Evolutionary conservation across 2,113 vertebrate genomes (phyloP).

Genomic region (Lepidothrix coronata): DNA sequence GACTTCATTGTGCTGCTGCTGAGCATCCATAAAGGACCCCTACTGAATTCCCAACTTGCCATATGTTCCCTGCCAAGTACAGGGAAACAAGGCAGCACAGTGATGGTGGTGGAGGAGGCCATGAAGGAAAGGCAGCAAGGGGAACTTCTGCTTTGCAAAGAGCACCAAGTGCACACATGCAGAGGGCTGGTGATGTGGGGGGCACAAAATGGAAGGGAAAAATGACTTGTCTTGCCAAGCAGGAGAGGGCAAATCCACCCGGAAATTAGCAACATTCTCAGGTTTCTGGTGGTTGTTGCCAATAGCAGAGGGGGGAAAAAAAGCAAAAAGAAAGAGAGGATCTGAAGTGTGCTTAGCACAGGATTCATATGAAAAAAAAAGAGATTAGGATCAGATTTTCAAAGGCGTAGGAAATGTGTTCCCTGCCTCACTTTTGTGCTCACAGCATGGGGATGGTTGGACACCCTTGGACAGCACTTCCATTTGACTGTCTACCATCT

Average conservation of each 20-base stretch:
- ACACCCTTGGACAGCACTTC: not conserved
- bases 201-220: not conserved
- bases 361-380: not conserved
- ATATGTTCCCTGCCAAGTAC: not conserved
- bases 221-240: not conserved
- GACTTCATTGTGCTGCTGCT: not conserved
- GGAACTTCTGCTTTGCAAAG: not conserved
- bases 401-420: not conserved
- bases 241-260: not conserved
- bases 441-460: fast-evolving
- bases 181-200: not conserved
- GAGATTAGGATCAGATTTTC: not conserved
- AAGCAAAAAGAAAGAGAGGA: not conserved
- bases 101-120: not conserved
- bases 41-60: not conserved
- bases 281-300: not conserved
- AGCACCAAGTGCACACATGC: not conserved
- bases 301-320: not conserved
- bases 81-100: not conserved
- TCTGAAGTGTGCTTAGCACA: not conserved
- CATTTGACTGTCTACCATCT: not conserved
- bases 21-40: not conserved
- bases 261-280: conserved; percentile 19
- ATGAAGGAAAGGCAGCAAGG: not conserved
- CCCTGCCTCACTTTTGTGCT: not conserved